phyloP scores from a whole-genome alignment of 2,888 invertebrate species.

The Nezara viridula region DNA sequence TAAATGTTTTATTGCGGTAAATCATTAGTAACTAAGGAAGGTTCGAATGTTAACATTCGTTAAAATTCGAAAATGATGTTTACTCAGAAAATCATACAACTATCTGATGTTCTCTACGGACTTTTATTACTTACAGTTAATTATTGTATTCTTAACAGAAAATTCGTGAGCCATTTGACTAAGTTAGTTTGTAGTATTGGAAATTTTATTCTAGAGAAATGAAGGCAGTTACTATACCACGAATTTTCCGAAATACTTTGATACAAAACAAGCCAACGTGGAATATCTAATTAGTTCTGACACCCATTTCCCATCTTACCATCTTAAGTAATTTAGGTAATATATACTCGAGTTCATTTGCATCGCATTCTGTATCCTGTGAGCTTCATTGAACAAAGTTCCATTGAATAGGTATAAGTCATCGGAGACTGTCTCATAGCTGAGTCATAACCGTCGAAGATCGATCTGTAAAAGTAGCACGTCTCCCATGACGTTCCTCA shows the following conservation, averaged over 20 bases:
- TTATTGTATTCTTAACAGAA: too few relatives aligned
- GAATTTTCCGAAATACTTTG: neutral
- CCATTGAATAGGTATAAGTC: neutral
- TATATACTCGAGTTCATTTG: neutral
- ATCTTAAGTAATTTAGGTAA: neutral
- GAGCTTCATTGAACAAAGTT: neutral
- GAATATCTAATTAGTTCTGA: neutral
- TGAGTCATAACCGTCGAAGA: slow-evolving; percentile 16
- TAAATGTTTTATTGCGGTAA: too few relatives aligned
- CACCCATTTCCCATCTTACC: neutral
- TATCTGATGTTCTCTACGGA: too few relatives aligned
- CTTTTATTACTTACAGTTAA: too few relatives aligned
- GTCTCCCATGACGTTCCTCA: neutral
- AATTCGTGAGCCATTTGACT: too few relatives aligned
- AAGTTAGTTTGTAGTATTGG: too few relatives aligned
- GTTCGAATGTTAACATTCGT: too few relatives aligned
- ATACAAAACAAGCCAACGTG: neutral
- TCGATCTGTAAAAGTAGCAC: slow-evolving; percentile 24
- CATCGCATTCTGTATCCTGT: neutral
- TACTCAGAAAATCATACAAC: too few relatives aligned
- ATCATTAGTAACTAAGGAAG: too few relatives aligned
- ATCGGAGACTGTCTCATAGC: neutral
- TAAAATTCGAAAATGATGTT: too few relatives aligned
- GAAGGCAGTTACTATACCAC: neutral
- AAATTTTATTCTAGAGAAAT: neutral